Base-by-base conservation (phyloP, 2,113 vertebrate species). In the Phodopus roborovskii region DNA sequence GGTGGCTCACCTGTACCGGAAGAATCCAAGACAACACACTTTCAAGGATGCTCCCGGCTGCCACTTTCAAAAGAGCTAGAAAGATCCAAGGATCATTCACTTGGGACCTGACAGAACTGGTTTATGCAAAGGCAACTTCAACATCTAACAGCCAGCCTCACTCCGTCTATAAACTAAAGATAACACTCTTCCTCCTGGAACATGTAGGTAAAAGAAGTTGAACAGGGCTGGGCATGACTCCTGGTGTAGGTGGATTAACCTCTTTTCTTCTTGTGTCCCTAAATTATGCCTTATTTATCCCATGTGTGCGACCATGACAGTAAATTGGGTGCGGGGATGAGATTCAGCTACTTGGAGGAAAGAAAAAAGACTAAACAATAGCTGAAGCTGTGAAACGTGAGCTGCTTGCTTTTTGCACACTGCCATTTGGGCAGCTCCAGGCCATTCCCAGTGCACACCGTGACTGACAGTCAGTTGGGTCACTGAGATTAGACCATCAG, bases 51-150 rank as follows among this genome's bases (percentile, higher is more conserved):
- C 56, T 75, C 56, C 66, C 62, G 12, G 30, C 73, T 90, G 84
- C 82, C 6, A 22, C 60, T 62, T 88, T 20, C 48, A 45, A 79
- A 64, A 81, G 71, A 84, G 33, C 86, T 70, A 62, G 64, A 85
- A 91, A 66, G 11, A 85, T 39, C 83, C 79, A 88, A 66, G 42
- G 13, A 70, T 53, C 85, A 85, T 90, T 91, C 73, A 78, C 79
- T 77, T 60, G 48, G 90, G 45, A 79, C 70, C 92, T 81, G 50
- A 39, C 19, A 89, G 56, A 92, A 50, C 48, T 66, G n/a, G 39
- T 36, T 74, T 78, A 28, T 71, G 60, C 26, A 74, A 90, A 88
- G 17, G 53, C 24, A 92, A 5, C 83, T 64, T 68, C 6, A 16
- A 79, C 11, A 36, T 75, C 71, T 94, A 90, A 86, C 50, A 88